A percentile compares a stretch with the other conserved stretches of the same genome.
Conservation (phyloP, 1,140 invertebrate genomes). For the Cydia strobilella region DNA sequence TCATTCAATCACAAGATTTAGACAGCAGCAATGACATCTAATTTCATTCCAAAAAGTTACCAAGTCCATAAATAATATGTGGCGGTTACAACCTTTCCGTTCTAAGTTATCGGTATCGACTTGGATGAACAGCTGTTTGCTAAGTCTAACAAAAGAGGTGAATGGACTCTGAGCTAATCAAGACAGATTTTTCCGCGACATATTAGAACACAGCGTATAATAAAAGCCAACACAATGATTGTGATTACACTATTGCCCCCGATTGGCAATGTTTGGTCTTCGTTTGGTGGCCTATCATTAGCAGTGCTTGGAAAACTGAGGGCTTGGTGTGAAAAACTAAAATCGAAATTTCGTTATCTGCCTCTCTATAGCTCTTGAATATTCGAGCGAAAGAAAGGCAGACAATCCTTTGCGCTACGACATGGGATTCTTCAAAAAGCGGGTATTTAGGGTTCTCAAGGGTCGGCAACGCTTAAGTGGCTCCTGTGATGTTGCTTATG, state of each 20-base stretch:
- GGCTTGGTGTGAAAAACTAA: too few species aligned
- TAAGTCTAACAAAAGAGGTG: background rate
- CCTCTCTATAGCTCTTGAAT: too few species aligned
- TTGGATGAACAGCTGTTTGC: constrained; percentile 7
- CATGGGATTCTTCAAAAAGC: too few species aligned
- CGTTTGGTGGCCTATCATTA: too few species aligned
- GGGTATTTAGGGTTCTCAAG: too few species aligned
- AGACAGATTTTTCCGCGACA: background rate
- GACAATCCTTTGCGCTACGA: too few species aligned
- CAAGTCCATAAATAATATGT: background rate
- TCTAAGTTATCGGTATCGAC: background rate
- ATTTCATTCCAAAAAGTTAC: background rate
- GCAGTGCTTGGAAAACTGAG: too few species aligned
- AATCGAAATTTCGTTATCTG: too few species aligned
- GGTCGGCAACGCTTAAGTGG: too few species aligned
- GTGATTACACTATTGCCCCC: background rate
- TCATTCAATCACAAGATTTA: background rate
- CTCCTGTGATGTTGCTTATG: too few species aligned
- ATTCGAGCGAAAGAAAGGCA: too few species aligned
- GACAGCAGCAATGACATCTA: background rate
- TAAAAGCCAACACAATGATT: background rate
- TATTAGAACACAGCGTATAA: background rate
- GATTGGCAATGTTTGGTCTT: too few species aligned
- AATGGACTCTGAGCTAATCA: background rate
- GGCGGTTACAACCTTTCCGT: background rate